phyloP scores from a whole-genome alignment of 2,888 invertebrate species.

The Merodon equestris region DNA sequence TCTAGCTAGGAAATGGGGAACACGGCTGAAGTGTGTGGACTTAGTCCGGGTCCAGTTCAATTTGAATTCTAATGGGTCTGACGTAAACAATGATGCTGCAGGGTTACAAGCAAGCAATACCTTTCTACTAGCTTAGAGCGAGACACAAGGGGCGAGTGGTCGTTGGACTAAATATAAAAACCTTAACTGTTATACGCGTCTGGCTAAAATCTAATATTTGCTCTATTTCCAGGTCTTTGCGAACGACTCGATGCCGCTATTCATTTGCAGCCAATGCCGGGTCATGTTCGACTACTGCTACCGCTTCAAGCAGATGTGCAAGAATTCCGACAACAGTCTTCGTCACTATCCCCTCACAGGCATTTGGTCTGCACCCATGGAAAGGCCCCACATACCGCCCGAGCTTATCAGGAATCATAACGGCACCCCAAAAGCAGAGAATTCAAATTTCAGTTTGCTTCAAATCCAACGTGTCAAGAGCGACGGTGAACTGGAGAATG shows the following conservation, averaged over 20 bases:
- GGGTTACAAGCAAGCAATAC: too few relatives aligned
- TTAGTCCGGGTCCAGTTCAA: too few relatives aligned
- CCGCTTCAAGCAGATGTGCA: slow-evolving; percentile 87
- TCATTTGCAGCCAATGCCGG: slow-evolving; percentile 85
- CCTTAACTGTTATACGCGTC: too few relatives aligned
- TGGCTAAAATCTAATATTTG: neutral
- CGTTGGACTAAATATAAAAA: too few relatives aligned
- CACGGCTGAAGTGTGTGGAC: too few relatives aligned
- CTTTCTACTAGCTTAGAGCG: too few relatives aligned
- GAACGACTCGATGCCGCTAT: slow-evolving; percentile 86
- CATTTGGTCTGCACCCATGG: slow-evolving; percentile 80
- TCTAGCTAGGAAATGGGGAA: too few relatives aligned
- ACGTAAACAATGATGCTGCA: too few relatives aligned
- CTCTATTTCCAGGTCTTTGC: slow-evolving; percentile 73
- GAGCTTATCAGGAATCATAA: slow-evolving; percentile 73
- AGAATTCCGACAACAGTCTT: slow-evolving; percentile 85
- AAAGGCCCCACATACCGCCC: slow-evolving; percentile 78
- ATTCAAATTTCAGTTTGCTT: slow-evolving; percentile 41
- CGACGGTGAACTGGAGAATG: neutral
- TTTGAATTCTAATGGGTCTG: too few relatives aligned
- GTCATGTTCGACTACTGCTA: slow-evolving; percentile 85
- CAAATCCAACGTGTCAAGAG: neutral
- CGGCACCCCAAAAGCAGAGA: neutral
- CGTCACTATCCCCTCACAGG: slow-evolving; percentile 85
- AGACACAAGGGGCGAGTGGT: too few relatives aligned